Evolutionary conservation across 2,113 vertebrate genomes (phyloP).

Genomic region (Alexandromys fortis): DNA sequence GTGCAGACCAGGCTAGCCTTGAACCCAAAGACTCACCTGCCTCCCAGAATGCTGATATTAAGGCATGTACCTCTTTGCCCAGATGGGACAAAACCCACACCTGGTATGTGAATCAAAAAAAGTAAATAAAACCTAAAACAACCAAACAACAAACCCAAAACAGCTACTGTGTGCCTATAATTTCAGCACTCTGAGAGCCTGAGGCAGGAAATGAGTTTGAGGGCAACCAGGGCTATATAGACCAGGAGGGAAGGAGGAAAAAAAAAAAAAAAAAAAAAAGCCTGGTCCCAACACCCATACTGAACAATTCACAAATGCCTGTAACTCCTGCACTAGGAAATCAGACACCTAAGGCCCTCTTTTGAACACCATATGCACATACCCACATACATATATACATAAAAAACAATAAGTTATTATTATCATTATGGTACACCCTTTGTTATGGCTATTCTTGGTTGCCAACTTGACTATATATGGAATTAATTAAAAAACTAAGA

Average conservation of each 20-base stretch:
- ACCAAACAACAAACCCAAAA: background rate
- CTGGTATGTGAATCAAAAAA: background rate
- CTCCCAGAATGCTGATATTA: background rate
- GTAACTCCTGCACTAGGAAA: background rate
- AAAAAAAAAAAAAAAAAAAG: background rate
- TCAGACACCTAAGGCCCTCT: background rate
- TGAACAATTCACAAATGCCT: background rate
- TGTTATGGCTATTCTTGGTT: background rate
- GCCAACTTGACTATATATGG: background rate
- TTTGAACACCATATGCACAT: background rate
- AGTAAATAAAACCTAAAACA: background rate
- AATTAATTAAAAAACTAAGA: background rate
- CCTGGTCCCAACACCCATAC: background rate
- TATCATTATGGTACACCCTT: conserved; percentile 20
- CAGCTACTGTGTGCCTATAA: background rate
- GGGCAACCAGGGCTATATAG: background rate
- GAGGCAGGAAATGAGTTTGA: background rate
- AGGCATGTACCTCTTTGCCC: background rate
- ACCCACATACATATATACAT: background rate
- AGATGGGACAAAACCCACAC: background rate
- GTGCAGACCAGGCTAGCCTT: background rate
- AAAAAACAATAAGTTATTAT: background rate
- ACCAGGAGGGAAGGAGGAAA: background rate
- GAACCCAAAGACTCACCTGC: background rate
- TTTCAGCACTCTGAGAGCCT: background rate